These are phyloP conservation scores for Conistra vaccinii DNA, from an alignment of 2,888 invertebrate genomes.

Conservation along the genomic window DNA sequence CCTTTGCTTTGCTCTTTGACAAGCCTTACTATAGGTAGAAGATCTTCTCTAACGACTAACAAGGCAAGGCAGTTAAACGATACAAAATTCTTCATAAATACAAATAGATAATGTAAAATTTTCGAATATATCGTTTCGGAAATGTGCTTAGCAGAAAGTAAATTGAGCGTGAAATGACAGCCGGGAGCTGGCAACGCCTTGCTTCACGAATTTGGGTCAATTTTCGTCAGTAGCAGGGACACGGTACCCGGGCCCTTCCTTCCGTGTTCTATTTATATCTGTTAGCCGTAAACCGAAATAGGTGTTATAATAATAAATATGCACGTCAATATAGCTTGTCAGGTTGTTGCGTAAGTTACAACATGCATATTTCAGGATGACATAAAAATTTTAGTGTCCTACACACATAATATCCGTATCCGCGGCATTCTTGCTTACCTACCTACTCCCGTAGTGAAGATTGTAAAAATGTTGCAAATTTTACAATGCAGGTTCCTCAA, in stretches of 20 bases:
- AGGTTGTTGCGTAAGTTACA: conserved; percentile 46
- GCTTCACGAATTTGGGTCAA: conserved; percentile 81
- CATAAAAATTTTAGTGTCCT: conserved; percentile 13
- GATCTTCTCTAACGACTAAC: background rate
- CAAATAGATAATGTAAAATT: conserved; percentile 55
- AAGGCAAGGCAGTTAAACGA: background rate
- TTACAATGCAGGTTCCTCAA: too few relatives aligned
- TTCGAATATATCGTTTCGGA: conserved; percentile 69
- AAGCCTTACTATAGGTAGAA: background rate
- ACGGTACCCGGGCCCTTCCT: conserved; percentile 68
- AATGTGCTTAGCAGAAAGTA: conserved; percentile 76
- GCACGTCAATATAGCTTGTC: conserved; percentile 55
- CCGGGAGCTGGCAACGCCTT: conserved; percentile 71
- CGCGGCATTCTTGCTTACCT: background rate
- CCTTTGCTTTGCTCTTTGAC: background rate
- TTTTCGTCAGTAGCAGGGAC: conserved; percentile 73
- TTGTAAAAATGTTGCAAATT: background rate
- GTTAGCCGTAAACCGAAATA: conserved; percentile 67
- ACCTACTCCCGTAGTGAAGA: background rate
- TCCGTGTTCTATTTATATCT: conserved; percentile 73
- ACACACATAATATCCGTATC: background rate
- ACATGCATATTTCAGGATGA: conserved; percentile 21
- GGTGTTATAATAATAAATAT: conserved; percentile 65
- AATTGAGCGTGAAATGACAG: conserved; percentile 85
- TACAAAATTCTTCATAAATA: conserved; percentile 25